Percentiles rank a stretch among this genome's conserved stretches.
Conservation (phyloP, 2,797 vertebrate genomes). For the Halcyon leucocephala region DNA sequence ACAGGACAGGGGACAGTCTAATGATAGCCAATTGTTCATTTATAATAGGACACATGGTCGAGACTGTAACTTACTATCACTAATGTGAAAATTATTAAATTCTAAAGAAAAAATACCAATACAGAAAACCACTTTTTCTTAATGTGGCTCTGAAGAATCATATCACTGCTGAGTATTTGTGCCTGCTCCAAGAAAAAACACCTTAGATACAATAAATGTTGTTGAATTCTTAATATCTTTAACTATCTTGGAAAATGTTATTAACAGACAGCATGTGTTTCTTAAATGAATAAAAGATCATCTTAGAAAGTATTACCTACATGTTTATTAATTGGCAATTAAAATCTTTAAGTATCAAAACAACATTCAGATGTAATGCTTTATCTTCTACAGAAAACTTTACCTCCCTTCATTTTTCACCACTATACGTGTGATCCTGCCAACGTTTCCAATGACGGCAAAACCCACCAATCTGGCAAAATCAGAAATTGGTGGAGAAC, state of each 20-base stretch:
- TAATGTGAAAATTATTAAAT: conserved; percentile 84
- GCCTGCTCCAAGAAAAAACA: background rate
- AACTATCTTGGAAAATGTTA: background rate
- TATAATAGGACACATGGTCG: conserved; percentile 73
- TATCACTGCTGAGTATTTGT: background rate
- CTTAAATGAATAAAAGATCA: background rate
- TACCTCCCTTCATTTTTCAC: background rate
- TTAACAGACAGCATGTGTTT: background rate
- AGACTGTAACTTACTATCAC: conserved; percentile 79
- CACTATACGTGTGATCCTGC: background rate
- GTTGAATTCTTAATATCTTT: background rate
- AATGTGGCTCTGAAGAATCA: background rate
- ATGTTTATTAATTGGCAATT: background rate
- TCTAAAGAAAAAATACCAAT: conserved; percentile 80
- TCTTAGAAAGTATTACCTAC: background rate
- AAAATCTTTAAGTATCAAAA: background rate
- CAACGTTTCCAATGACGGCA: background rate
- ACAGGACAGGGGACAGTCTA: conserved; percentile 79
- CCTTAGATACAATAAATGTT: background rate
- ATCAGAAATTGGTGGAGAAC: background rate
- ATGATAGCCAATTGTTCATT: conserved; percentile 82
- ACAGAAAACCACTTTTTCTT: conserved; percentile 66
- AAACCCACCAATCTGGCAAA: background rate
- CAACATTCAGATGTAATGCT: background rate
- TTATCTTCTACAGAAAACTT: background rate